Conservation (phyloP, 1,140 invertebrate genomes). For the Drosophila pectinifera region DNA sequence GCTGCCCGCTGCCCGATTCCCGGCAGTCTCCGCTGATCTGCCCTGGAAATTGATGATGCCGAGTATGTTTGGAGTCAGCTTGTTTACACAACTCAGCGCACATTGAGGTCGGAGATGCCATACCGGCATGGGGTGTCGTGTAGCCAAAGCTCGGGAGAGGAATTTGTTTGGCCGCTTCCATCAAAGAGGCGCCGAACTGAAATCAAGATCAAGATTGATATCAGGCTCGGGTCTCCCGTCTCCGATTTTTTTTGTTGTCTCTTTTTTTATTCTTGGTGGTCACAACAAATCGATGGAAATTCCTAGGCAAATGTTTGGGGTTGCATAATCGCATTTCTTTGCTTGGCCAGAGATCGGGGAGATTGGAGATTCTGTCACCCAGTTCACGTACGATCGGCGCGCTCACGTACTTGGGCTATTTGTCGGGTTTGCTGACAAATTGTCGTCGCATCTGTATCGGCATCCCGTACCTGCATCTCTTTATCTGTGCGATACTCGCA, state of each 20-base stretch:
- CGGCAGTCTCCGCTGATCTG: slow-evolving; percentile 27
- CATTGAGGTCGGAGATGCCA: slow-evolving; percentile 70
- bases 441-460: slow-evolving; percentile 48
- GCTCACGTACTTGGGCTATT: slow-evolving; percentile 70
- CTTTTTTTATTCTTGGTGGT: slow-evolving; percentile 33
- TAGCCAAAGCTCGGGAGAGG: slow-evolving; percentile 57
- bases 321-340: slow-evolving; percentile 51
- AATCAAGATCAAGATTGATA: slow-evolving; percentile 83
- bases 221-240: slow-evolving; percentile 42
- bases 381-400: slow-evolving; percentile 69
- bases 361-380: slow-evolving; percentile 66
- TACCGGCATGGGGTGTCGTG: slow-evolving; percentile 40
- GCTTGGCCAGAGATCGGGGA: slow-evolving; percentile 12
- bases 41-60: slow-evolving; percentile 78
- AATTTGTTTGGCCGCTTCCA: slow-evolving; percentile 67
- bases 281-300: slow-evolving; percentile 55
- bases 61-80: slow-evolving; percentile 83
- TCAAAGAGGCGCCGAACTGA: slow-evolving; percentile 77
- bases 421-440: slow-evolving; percentile 69
- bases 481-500: slow-evolving; percentile 58
- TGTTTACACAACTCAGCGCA: slow-evolving; percentile 84
- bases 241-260: slow-evolving; percentile 16
- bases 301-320: slow-evolving; percentile 53
- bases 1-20: background rate
- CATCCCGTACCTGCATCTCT: slow-evolving; percentile 35